Evolutionary conservation across 2,113 vertebrate genomes (phyloP).

Genomic region (Aleadryas rufinucha): DNA sequence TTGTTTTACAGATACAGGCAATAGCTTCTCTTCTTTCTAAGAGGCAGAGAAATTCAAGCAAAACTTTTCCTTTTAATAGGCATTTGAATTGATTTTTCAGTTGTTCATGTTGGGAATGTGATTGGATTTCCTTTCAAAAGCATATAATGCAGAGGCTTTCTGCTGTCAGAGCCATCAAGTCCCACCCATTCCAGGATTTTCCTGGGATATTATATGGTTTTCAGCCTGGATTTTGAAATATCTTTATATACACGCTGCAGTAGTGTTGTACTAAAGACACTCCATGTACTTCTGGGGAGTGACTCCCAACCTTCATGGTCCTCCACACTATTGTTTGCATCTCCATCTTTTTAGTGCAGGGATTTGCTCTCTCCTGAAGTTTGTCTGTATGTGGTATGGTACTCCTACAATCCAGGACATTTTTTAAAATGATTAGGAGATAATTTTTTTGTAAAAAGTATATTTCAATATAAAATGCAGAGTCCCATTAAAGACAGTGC

Average conservation of each 20-base stretch:
- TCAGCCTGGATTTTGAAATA: not conserved
- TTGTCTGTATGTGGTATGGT: not conserved
- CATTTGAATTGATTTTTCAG: not conserved
- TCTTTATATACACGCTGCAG: too few relatives aligned
- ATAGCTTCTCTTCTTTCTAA: not conserved
- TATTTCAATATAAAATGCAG: not conserved
- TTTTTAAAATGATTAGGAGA: not conserved
- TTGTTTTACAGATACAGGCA: not conserved
- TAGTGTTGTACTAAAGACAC: not conserved
- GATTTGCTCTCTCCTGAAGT: not conserved
- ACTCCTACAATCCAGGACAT: not conserved
- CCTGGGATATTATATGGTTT: not conserved
- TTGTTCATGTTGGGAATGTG: not conserved
- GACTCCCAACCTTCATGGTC: accelerated
- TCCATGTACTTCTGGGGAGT: not conserved
- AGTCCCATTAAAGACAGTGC: not conserved
- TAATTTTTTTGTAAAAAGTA: not conserved
- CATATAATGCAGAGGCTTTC: not conserved
- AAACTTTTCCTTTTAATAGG: not conserved
- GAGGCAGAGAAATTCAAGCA: not conserved
- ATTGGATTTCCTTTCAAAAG: not conserved
- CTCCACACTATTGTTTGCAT: not conserved
- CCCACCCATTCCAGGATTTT: not conserved
- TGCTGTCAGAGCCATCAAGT: not conserved
- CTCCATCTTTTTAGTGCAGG: not conserved